Evolutionary conservation across 2,888 invertebrate genomes (phyloP), one percentile per base, ranked within the genome.

Genomic region (Therioaphis trifolii): DNA sequence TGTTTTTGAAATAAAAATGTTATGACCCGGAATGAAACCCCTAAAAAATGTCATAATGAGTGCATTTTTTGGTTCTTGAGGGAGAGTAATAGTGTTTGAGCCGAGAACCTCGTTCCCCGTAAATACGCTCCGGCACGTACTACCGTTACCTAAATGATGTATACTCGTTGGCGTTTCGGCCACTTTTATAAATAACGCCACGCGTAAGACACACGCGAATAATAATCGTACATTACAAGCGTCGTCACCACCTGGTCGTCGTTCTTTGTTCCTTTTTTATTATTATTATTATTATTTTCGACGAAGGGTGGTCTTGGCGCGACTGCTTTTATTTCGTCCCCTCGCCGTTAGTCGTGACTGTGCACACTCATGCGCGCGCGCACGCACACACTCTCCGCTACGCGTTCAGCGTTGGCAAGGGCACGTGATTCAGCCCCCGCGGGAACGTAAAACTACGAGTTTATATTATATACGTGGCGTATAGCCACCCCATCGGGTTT

Each of bases 351-450:
- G n/a, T n/a, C n/a, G n/a, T n/a, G n/a, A 29, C 49, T 68, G 29
- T 49, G 29, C n/a, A n/a, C n/a, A n/a, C n/a, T n/a, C n/a, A n/a
- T n/a, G n/a, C n/a, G n/a, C n/a, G n/a, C n/a, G 21, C 24, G 18
- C 52, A 29, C 29, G 66, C 21, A 29, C 29, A 66, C 35, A 66
- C 18, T 49, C 46, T 9, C 12, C 27, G 63, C 12, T n/a, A 24
- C 43, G 43, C 11, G 18, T 49, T 11, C 15, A 27, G 14, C 24
- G 43, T 55, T 71, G 14, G 27, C 15, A 15, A 58, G n/a, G 79
- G 69, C 58, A 79, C 71, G 79, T 79, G 79, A 43, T 58, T 58
- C 79, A 71, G 7, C 27, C n/a, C n/a, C n/a, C n/a, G n/a, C n/a
- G n/a, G n/a, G n/a, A n/a, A n/a, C n/a, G n/a, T n/a, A n/a, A n/a